Percentiles rank a stretch among this genome's conserved stretches.
These are phyloP conservation scores for Eumacrocentrus americanus DNA, from an alignment of 2,888 invertebrate genomes.

Conservation along the genomic window DNA sequence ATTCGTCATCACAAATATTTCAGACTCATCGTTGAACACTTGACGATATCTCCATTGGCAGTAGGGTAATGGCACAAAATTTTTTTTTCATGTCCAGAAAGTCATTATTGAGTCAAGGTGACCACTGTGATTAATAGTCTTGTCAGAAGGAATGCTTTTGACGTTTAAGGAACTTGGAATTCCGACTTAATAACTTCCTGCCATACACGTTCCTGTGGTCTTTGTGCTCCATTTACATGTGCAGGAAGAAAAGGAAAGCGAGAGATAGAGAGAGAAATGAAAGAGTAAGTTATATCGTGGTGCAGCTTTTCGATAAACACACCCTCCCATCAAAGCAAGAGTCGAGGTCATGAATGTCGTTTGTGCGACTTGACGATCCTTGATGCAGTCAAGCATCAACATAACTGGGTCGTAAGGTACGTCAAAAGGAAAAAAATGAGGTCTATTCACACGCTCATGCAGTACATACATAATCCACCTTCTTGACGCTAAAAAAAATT, in stretches of 20 bases:
- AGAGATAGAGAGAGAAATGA: neutral
- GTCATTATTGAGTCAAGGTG: conserved; percentile 15
- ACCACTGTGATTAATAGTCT: conserved; percentile 29
- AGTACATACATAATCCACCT: neutral
- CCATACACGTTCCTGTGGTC: conserved; percentile 13
- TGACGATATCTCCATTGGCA: no score
- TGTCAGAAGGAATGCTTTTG: conserved; percentile 15
- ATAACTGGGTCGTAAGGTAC: no score
- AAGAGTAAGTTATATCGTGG: no score
- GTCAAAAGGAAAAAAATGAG: neutral
- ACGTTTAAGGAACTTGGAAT: conserved; percentile 41
- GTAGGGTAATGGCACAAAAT: neutral
- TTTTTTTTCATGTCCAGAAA: conserved; percentile 7
- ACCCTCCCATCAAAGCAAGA: neutral
- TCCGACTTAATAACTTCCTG: conserved; percentile 45
- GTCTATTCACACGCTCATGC: neutral
- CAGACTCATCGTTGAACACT: no score
- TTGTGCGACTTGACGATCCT: no score
- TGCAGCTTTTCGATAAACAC: neutral
- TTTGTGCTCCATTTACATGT: conserved; percentile 6
- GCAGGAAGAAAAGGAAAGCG: neutral
- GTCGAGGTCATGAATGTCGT: neutral
- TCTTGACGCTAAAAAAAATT: neutral
- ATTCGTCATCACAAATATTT: no score
- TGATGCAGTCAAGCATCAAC: no score